Evolutionary conservation across 2,113 vertebrate species (phyloP).

Genomic region (Phocoena phocoena): DNA sequence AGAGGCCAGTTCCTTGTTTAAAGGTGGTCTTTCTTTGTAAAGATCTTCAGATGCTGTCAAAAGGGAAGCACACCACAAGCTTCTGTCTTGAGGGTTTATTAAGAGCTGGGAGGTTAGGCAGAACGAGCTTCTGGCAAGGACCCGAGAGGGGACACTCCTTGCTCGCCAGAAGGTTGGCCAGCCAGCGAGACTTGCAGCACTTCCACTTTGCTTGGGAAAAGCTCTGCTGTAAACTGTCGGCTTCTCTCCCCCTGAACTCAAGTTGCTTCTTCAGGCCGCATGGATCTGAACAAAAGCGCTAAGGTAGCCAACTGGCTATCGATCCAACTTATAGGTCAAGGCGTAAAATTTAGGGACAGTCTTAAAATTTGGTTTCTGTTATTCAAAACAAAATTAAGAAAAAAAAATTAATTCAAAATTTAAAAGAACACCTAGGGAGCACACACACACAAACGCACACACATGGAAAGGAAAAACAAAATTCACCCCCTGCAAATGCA

Average conservation of each 20-base stretch:
- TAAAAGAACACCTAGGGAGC: background rate
- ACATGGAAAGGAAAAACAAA: background rate
- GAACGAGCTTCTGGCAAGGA: background rate
- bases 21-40: background rate
- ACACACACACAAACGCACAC: background rate
- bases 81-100: slow-evolving; percentile 23
- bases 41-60: slow-evolving; percentile 39
- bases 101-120: background rate
- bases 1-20: background rate
- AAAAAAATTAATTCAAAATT: slow-evolving; percentile 16
- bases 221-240: background rate
- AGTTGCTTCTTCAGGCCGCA: background rate
- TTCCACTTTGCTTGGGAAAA: background rate
- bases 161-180: background rate
- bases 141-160: background rate
- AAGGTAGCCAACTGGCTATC: background rate
- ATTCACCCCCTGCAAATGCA: too few species aligned
- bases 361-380: background rate
- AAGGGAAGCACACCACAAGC: background rate
- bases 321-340: background rate
- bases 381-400: background rate
- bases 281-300: background rate
- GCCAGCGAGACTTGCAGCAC: background rate
- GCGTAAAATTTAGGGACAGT: background rate
- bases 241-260: background rate